Evolutionary conservation across 2,797 vertebrate genomes (phyloP), one percentile per base, ranked within the genome.

Genomic region (Galago senegalensis): DNA sequence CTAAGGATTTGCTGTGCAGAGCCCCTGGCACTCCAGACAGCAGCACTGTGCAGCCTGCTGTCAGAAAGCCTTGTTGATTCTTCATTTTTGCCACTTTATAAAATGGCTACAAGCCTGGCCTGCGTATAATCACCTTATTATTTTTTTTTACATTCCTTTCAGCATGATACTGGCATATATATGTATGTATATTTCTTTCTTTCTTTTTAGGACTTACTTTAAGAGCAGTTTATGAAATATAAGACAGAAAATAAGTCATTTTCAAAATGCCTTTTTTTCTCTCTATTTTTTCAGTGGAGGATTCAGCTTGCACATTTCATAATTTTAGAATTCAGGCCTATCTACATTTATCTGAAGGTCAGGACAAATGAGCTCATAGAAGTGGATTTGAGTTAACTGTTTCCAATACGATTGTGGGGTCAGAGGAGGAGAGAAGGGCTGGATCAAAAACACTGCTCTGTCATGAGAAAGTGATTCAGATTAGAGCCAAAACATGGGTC

Each of bases 261-360:
- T 92, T 83, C 43, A 17, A 76, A 49, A 46, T 84, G 5, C 10
- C 7, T 29, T 53, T 81, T 13, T 25, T 0, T 5, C 1, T 1
- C 14, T 1, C 2, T 16, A 16, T 53, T 5, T 21, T 82, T 31
- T 82, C 7, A 61, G 9, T 37, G 58, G 20, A 80, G 20, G 13
- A 85, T 91, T 94, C 65, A 75, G 1, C 3, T 83, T 80, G 23
- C 70, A 69, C 1, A 61, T 69, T 17, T 87, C 1, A 43, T 82
- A 34, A 80, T 89, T 91, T 89, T 73, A 82, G 56, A 86, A 89
- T 72, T 92, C n/a, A 93, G 76, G 53, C 23, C 37, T 27, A 89
- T 88, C 40, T 58, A 31, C 25, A 86, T 14, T 29, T 88, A 70
- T 80, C 72, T 83, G 23, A 89, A 53, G 12, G 20, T 13, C 61